These are phyloP conservation scores for Salvelinus sp. DNA, from an alignment of 2,113 vertebrate species.

Conservation along the genomic window DNA sequence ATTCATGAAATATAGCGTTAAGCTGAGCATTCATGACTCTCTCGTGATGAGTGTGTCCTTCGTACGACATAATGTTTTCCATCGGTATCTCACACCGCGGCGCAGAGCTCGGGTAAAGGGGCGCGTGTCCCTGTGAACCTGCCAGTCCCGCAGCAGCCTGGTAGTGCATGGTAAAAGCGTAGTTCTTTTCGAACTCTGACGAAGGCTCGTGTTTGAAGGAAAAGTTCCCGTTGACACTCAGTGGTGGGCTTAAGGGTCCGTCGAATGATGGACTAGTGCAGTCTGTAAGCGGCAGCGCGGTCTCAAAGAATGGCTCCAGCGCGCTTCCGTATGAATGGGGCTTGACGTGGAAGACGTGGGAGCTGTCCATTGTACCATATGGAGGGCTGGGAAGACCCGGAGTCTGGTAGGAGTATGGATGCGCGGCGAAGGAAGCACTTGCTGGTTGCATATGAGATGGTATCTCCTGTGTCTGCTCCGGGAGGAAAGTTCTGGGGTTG, in stretches of 20 bases:
- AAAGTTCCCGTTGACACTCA: slow-evolving; percentile 98
- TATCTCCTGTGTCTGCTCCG: slow-evolving; percentile 90
- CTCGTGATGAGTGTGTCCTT: slow-evolving; percentile 92
- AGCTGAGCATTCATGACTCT: slow-evolving; percentile 93
- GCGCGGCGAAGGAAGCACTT: slow-evolving; percentile 79
- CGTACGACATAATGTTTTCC: slow-evolving; percentile 89
- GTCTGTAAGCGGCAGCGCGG: slow-evolving; percentile 85
- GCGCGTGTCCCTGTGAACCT: slow-evolving; percentile 72
- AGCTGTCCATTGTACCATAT: slow-evolving; percentile 95
- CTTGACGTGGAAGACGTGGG: slow-evolving; percentile 93
- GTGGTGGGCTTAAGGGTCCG: slow-evolving; percentile 92
- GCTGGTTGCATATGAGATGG: slow-evolving; percentile 80
- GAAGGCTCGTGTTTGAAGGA: slow-evolving; percentile 92
- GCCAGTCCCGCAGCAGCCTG: slow-evolving; percentile 75
- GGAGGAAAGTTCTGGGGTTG: slow-evolving; percentile 94
- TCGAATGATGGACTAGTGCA: slow-evolving; percentile 89
- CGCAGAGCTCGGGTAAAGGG: slow-evolving; percentile 80
- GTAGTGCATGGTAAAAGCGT: slow-evolving; percentile 93
- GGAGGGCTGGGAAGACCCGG: slow-evolving; percentile 95
- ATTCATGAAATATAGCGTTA: slow-evolving; percentile 97
- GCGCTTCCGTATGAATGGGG: slow-evolving; percentile 79
- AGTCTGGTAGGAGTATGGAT: slow-evolving; percentile 89
- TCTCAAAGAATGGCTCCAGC: slow-evolving; percentile 92
- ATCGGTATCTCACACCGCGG: slow-evolving; percentile 87
- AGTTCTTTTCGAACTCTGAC: slow-evolving; percentile 90